Percentiles rank a stretch among this genome's conserved stretches.
These are phyloP conservation scores for Scaptomyza polygonia DNA, from an alignment of 2,888 invertebrate genomes.

Conservation along the genomic window DNA sequence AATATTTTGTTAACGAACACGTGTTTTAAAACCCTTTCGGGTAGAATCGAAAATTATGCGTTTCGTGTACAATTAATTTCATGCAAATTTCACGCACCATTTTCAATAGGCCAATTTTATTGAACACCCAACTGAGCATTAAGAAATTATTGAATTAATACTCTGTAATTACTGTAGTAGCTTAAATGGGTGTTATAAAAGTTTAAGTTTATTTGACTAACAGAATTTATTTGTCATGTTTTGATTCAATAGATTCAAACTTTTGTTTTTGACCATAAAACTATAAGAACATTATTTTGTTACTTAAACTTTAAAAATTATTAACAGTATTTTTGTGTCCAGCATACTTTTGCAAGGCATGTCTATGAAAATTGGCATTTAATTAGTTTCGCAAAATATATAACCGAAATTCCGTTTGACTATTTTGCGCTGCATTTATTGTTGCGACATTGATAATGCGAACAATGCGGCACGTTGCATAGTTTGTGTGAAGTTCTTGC, in stretches of 20 bases:
- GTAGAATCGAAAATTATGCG: slow-evolving; percentile 23
- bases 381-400: slow-evolving; percentile 63
- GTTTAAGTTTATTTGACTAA: neutral
- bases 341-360: neutral
- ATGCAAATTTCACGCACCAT: slow-evolving; percentile 46
- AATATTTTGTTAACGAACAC: neutral
- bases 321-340: neutral
- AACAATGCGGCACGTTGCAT: slow-evolving; percentile 33
- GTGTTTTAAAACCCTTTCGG: neutral
- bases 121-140: slow-evolving; percentile 16
- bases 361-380: slow-evolving; percentile 71
- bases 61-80: slow-evolving; percentile 57
- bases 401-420: slow-evolving; percentile 45
- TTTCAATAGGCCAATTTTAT: slow-evolving; percentile 25
- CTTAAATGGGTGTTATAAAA: neutral
- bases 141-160: slow-evolving; percentile 15
- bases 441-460: slow-evolving; percentile 57
- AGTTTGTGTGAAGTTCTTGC: slow-evolving; percentile 20
- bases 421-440: slow-evolving; percentile 62
- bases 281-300: too few species aligned
- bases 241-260: too few species aligned
- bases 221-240: neutral
- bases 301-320: too few species aligned
- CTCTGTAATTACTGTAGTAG: slow-evolving; percentile 6
- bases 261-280: too few species aligned